Conservation (phyloP, 92 coral and sea anemone species). For the Parazoanthus atlanticus region DNA sequence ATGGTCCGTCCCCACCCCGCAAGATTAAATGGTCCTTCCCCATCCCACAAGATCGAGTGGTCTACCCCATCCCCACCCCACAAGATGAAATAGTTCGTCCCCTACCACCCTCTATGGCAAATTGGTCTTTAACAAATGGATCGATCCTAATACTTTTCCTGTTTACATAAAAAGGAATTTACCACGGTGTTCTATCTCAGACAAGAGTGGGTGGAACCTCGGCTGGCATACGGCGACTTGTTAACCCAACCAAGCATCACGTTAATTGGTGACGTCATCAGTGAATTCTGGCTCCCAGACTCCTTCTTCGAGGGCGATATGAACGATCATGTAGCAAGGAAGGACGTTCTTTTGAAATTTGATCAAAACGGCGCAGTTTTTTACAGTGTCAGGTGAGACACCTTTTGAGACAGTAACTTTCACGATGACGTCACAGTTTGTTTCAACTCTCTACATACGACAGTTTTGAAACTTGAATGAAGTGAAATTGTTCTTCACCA, state of each 20-base stretch:
- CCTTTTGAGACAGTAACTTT: not conserved
- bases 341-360: constrained; percentile 43
- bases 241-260: constrained; percentile 38
- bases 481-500: no score
- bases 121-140: no score
- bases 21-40: no score
- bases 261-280: constrained; percentile 39
- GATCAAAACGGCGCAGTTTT: constrained; percentile 36
- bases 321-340: constrained; percentile 28
- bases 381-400: constrained; percentile 48
- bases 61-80: not conserved
- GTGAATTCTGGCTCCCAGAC: constrained; percentile 58
- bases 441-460: not conserved
- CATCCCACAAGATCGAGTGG: not conserved
- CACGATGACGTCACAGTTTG: not conserved
- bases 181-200: constrained; percentile 53
- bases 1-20: no score
- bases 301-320: constrained; percentile 48
- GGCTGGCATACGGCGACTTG: constrained; percentile 50
- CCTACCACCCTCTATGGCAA: no score
- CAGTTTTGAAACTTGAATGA: not conserved
- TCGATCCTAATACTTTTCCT: not conserved
- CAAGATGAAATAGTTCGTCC: not conserved
- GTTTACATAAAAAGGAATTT: constrained; percentile 37
- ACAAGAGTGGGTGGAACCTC: constrained; percentile 55